Conservation (phyloP, 2,797 vertebrate genomes). For the Anas georgica region DNA sequence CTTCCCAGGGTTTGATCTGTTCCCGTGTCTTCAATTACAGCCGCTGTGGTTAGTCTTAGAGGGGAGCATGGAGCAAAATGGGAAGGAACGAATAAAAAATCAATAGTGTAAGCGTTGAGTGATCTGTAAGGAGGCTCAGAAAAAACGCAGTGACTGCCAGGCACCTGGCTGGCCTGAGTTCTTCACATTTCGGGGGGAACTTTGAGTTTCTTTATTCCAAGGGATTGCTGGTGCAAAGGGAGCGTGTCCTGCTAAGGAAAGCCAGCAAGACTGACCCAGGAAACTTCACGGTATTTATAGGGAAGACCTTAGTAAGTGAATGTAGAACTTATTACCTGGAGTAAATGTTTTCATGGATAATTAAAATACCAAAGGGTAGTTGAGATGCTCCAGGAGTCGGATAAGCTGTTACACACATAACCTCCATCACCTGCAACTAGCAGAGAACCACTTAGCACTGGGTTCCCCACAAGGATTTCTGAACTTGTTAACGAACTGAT, state of each 20-base stretch:
- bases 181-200: not conserved
- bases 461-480: not conserved
- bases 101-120: not conserved
- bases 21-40: conserved; percentile 14
- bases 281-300: not conserved
- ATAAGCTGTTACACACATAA: not conserved
- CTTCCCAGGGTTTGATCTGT: not conserved
- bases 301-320: not conserved
- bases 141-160: not conserved
- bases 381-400: not conserved
- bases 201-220: not conserved
- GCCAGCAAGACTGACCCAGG: not conserved
- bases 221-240: not conserved
- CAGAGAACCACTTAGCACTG: not conserved
- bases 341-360: not conserved
- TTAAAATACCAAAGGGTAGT: not conserved
- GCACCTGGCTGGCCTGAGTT: not conserved
- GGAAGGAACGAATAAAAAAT: conserved; percentile 45
- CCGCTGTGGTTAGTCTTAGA: not conserved
- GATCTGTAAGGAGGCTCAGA: conserved; percentile 13
- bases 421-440: not conserved
- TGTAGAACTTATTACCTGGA: not conserved
- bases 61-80: not conserved
- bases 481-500: not conserved
- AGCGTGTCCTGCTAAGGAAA: not conserved